Conservation (phyloP, 2,888 invertebrate genomes). For the Tetropium fuscum region DNA sequence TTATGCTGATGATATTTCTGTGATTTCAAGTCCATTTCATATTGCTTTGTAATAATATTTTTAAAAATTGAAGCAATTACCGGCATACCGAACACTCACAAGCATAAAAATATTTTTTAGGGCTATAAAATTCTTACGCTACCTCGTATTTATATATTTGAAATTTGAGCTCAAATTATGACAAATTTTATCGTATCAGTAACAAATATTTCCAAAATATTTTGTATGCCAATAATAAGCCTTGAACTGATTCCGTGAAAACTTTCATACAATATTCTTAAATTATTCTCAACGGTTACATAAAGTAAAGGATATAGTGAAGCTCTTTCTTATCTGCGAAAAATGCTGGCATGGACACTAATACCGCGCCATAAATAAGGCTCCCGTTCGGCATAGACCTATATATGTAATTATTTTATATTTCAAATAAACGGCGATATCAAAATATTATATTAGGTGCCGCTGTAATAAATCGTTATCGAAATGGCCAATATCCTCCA, state of each 20-base stretch:
- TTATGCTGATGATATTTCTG: no score
- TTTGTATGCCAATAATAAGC: no score
- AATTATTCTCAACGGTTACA: conserved; percentile 42
- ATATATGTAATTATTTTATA: conserved; percentile 39
- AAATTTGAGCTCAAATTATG: no score
- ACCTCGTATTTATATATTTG: no score
- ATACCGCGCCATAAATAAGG: conserved; percentile 37
- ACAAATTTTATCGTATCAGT: no score
- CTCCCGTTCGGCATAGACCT: conserved; percentile 5
- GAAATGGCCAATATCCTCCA: conserved; percentile 44
- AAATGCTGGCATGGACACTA: conserved; percentile 37
- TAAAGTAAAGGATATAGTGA: conserved; percentile 36
- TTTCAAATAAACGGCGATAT: conserved; percentile 51
- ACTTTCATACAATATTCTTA: conserved; percentile 43
- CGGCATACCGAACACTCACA: no score
- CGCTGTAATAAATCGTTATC: conserved; percentile 54
- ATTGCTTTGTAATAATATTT: no score
- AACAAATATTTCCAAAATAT: no score
- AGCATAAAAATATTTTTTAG: no score
- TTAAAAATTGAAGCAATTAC: no score
- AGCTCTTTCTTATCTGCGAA: conserved; percentile 39
- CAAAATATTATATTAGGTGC: conserved; percentile 52
- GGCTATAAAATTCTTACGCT: no score
- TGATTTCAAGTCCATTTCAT: no score
- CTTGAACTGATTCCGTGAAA: conserved; percentile 7